A percentile compares a stretch with the other conserved stretches of the same genome.
phyloP scores from a whole-genome alignment of 2,113 vertebrate species.

The Gopherus flavomarginatus region DNA sequence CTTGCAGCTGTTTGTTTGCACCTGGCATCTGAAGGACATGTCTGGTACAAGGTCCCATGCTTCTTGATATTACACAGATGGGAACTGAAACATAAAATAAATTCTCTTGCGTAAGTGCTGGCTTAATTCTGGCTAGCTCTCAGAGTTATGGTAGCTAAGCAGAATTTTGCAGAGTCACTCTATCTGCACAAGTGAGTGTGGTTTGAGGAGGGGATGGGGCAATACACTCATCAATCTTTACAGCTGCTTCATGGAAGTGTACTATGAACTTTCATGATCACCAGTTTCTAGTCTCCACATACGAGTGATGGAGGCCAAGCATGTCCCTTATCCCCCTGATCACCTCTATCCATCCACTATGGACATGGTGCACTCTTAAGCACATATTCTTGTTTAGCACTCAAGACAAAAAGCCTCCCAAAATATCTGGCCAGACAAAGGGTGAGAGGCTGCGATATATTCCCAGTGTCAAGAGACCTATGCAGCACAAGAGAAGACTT shows the following conservation, averaged over 20 bases:
- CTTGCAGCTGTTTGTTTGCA: not conserved
- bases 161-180: not conserved
- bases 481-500: not conserved
- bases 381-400: not conserved
- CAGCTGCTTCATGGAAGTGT: not conserved
- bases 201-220: not conserved
- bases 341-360: not conserved
- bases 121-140: not conserved
- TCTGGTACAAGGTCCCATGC: not conserved
- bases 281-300: not conserved
- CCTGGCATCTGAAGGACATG: conserved; percentile 1
- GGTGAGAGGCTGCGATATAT: not conserved
- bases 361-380: not conserved
- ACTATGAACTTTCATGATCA: not conserved
- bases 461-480: not conserved
- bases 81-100: conserved; percentile 12
- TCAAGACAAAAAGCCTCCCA: not conserved
- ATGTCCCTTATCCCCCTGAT: not conserved
- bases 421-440: not conserved
- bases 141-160: not conserved
- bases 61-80: not conserved
- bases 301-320: not conserved
- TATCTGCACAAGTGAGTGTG: not conserved
- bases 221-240: not conserved
- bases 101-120: not conserved